A percentile compares a stretch with the other conserved stretches of the same genome.
Conservation (phyloP, 2,888 invertebrate species). For the Tribolium freemani region DNA sequence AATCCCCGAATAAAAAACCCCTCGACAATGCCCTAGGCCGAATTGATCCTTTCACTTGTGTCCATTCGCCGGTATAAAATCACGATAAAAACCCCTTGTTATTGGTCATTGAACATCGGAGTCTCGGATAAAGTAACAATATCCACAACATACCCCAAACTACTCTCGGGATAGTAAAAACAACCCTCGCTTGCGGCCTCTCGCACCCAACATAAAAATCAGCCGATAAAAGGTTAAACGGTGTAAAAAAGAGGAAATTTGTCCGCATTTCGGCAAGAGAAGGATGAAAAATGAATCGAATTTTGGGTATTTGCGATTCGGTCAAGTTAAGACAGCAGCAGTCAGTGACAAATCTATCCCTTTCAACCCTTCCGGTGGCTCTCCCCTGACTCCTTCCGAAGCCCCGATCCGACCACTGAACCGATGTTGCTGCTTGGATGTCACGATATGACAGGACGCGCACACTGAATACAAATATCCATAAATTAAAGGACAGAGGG, state of each 20-base stretch:
- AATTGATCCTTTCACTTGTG: conserved; percentile 31
- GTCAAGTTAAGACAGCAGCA: conserved; percentile 62
- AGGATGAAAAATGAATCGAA: conserved; percentile 24
- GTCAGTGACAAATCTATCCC: conserved; percentile 65
- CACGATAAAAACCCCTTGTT: conserved; percentile 42
- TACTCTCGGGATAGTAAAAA: conserved; percentile 46
- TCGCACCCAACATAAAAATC: conserved; percentile 30
- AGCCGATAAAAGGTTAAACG: conserved; percentile 41
- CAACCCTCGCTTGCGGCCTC: conserved; percentile 33
- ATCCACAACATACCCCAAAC: conserved; percentile 43
- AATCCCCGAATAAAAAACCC: conserved; percentile 26
- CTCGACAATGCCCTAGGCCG: background rate
- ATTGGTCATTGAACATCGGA: conserved; percentile 47
- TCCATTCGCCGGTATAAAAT: conserved; percentile 35
- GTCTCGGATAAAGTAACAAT: conserved; percentile 44
- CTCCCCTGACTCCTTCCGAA: conserved; percentile 34
- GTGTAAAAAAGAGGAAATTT: conserved; percentile 35
- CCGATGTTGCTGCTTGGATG: conserved; percentile 50
- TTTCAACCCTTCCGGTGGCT: conserved; percentile 59
- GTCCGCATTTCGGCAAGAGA: conserved; percentile 21
- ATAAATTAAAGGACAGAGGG: conserved; percentile 47
- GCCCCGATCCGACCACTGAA: conserved; percentile 50
- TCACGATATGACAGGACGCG: conserved; percentile 58
- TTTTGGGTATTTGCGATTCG: conserved; percentile 47
- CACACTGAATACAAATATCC: conserved; percentile 57